Evolutionary conservation across 2,888 invertebrate genomes (phyloP).

Genomic region (Apantesis nais): DNA sequence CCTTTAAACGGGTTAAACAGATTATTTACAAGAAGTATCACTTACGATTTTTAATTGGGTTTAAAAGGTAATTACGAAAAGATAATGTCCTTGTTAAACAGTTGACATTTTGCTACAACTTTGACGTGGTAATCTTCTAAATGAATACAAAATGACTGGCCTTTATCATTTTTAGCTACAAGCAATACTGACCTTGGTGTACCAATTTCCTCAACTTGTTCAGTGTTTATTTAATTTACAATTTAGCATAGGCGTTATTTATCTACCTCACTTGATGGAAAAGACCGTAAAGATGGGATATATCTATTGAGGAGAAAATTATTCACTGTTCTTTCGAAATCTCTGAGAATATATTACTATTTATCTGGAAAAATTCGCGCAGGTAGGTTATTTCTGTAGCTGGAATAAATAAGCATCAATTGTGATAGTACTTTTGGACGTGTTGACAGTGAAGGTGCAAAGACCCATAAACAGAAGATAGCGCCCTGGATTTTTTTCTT

Average conservation of each 20-base stretch:
- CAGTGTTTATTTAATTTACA: background rate
- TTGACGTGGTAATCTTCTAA: background rate
- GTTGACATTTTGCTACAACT: background rate
- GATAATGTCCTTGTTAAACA: background rate
- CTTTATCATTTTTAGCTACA: background rate
- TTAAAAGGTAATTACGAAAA: background rate
- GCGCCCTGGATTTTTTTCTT: too few relatives aligned
- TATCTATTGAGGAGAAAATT: too few relatives aligned
- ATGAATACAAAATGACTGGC: background rate
- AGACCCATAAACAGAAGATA: too few relatives aligned
- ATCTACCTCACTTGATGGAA: too few relatives aligned
- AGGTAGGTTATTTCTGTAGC: too few relatives aligned
- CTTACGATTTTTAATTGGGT: background rate
- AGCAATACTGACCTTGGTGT: background rate
- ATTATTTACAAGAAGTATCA: background rate
- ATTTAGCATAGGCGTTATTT: background rate
- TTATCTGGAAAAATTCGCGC: too few relatives aligned
- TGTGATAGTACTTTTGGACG: too few relatives aligned
- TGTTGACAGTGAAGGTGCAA: too few relatives aligned
- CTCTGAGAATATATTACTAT: too few relatives aligned
- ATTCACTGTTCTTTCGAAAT: too few relatives aligned
- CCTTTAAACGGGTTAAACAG: background rate
- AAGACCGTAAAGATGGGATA: too few relatives aligned
- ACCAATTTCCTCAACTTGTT: background rate
- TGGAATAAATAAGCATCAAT: too few relatives aligned